phyloP scores from a whole-genome alignment of 2,888 invertebrate species.

The Ramazzottius varieornatus region DNA sequence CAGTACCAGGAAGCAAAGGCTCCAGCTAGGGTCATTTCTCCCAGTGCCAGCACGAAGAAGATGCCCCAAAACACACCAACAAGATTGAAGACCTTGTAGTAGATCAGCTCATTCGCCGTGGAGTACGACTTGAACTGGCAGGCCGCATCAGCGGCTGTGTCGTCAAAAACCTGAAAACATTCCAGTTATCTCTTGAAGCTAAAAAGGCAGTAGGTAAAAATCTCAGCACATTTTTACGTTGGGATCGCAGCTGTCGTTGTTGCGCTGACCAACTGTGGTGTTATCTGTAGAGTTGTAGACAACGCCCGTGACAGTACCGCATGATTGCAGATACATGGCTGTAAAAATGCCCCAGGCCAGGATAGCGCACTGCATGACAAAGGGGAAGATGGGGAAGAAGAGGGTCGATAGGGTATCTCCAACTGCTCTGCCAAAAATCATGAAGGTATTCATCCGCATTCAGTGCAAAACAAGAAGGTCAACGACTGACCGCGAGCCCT shows the following conservation, averaged over 20 bases:
- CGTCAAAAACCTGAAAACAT: too few relatives aligned
- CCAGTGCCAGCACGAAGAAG: constrained; percentile 9
- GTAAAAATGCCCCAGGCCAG: constrained; percentile 9
- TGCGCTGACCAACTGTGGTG: neutral
- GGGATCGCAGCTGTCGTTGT: neutral
- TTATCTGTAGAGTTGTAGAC: neutral
- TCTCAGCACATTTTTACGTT: neutral
- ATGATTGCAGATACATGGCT: neutral
- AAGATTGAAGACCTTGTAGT: constrained; percentile 10
- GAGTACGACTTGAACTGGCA: too few relatives aligned
- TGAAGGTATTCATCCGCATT: too few relatives aligned
- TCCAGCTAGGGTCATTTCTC: constrained; percentile 10
- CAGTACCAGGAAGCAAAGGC: constrained; percentile 11
- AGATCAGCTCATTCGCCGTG: too few relatives aligned
- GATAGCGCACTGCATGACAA: constrained; percentile 23
- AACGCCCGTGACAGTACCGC: neutral
- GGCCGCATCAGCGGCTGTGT: too few relatives aligned
- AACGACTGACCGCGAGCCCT: too few relatives aligned
- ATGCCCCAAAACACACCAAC: constrained; percentile 11
- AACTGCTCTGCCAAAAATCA: constrained; percentile 27
- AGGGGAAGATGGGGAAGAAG: constrained; percentile 27
- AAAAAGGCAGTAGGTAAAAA: constrained; percentile 4
- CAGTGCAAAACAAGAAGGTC: too few relatives aligned
- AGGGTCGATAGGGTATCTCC: constrained; percentile 26
- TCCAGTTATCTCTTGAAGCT: too few relatives aligned